Base-by-base conservation (phyloP, 2,888 invertebrate genomes). In the Strigamia maritima region DNA sequence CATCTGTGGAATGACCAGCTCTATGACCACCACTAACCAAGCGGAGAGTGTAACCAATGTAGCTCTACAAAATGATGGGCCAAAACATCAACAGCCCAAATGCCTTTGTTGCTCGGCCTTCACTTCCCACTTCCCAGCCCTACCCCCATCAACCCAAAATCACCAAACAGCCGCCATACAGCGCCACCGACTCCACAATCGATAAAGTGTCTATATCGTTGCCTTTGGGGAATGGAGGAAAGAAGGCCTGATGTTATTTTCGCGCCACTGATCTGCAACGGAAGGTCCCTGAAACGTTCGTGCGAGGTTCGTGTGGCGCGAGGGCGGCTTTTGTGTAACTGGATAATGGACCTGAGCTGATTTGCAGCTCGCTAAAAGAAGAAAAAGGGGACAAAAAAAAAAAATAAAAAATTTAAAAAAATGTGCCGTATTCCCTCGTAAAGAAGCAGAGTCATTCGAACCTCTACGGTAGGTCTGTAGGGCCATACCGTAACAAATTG, bases 231-330 rank as follows among this genome's bases (percentile, higher is more conserved):
- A 49, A 49, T 6, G 14, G 49, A 16, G 19, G 19, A 49, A 10
- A 10, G 49, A 49, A 49, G 10, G 49, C 49, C 49, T 49, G 10
- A 49, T 49, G 49, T 49, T 49, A 49, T 49, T 49, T 49, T 49
- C 49, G 49, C 49, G 49, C 49, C 49, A 49, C 49, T 49, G 49
- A 49, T 49, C 49, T 49, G 49, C 49, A 49, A 49, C 49, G 49
- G 49, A 49, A 49, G 49, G 49, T 49, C 49, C 49, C 49, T 10
- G 49, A 49, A 49, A 49, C 49, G 49, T 14, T 49, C 49, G 49
- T 40, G 40, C 14, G 40, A 14, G 40, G 40, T 40, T 40, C 40
- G 40, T 49, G 49, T 49, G 49, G 49, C 49, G 49, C 49, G 49
- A 49, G 49, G 49, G 49, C 49, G 49, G 49, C 49, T 49, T 49